Evolutionary conservation across 2,888 invertebrate genomes (phyloP).

Genomic region (Colletes collaris): DNA sequence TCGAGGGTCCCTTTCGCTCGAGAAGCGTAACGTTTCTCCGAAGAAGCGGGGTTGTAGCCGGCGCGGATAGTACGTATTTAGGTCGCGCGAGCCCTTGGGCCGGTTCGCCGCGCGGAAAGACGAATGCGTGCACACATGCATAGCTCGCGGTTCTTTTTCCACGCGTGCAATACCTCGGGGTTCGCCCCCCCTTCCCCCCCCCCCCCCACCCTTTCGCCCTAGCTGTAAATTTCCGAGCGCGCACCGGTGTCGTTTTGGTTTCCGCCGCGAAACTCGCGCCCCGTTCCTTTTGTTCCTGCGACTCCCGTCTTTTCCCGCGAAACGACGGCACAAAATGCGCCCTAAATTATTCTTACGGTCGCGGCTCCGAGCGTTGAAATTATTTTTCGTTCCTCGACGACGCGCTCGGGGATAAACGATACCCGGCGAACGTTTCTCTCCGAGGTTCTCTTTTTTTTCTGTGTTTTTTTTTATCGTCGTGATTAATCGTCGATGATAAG

Average conservation of each 20-base stretch:
- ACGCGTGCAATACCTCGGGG: constrained; percentile 20
- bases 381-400: constrained; percentile 11
- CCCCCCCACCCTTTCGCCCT: constrained; percentile 36
- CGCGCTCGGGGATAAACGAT: constrained; percentile 5
- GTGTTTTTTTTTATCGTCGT: background rate
- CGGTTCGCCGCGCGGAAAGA: constrained; percentile 42
- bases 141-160: constrained; percentile 39
- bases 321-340: background rate
- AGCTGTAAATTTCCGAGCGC: constrained; percentile 56
- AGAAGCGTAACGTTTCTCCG: constrained; percentile 41
- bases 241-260: constrained; percentile 41
- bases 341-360: constrained; percentile 35
- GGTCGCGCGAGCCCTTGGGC: constrained; percentile 55
- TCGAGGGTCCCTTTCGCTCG: constrained; percentile 38
- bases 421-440: too few species aligned
- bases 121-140: constrained; percentile 50
- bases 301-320: constrained; percentile 9
- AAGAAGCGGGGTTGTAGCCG: background rate
- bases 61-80: constrained; percentile 54
- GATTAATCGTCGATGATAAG: constrained; percentile 48
- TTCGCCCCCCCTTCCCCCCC: constrained; percentile 22
- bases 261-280: constrained; percentile 32
- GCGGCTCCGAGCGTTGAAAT: constrained; percentile 9
- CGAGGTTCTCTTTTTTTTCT: too few species aligned
- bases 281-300: constrained; percentile 44